Evolutionary conservation across 1,140 invertebrate genomes (phyloP).

Genomic region (Drosophila leontia): DNA sequence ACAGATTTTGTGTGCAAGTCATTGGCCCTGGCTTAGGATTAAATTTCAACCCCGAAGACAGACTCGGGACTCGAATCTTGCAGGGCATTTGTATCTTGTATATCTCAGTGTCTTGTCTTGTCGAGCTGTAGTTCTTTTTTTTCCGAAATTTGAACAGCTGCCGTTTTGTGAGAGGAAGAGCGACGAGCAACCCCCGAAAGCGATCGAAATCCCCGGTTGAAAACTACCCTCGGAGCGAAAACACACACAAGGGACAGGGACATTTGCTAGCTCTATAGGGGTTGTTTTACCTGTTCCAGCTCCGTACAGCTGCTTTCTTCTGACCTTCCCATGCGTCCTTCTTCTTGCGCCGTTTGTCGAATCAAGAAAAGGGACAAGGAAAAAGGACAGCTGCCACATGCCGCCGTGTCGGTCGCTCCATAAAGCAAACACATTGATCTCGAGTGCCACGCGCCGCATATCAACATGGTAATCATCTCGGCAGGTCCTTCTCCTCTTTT

Average conservation of each 20-base stretch:
- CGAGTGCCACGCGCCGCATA: conserved; percentile 78
- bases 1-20: conserved; percentile 54
- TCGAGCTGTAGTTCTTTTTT: conserved; percentile 37
- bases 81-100: conserved; percentile 41
- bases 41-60: conserved; percentile 71
- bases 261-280: conserved; percentile 36
- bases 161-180: conserved; percentile 24
- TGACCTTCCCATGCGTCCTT: conserved; percentile 39
- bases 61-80: conserved; percentile 32
- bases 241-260: background rate
- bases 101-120: conserved; percentile 50
- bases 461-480: conserved; percentile 77
- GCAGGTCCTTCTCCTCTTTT: conserved; percentile 40
- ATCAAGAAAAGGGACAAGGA: conserved; percentile 10
- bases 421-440: conserved; percentile 54
- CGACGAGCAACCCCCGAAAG: conserved; percentile 41
- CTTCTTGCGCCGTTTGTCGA: conserved; percentile 11
- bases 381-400: conserved; percentile 77
- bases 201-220: conserved; percentile 24
- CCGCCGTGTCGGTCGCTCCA: conserved; percentile 28
- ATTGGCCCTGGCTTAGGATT: conserved; percentile 62
- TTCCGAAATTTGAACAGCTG: conserved; percentile 78
- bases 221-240: conserved; percentile 43
- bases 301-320: conserved; percentile 65
- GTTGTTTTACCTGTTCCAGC: conserved; percentile 72